phyloP scores from a whole-genome alignment of 2,888 invertebrate genomes.

The Drosophila mimica region DNA sequence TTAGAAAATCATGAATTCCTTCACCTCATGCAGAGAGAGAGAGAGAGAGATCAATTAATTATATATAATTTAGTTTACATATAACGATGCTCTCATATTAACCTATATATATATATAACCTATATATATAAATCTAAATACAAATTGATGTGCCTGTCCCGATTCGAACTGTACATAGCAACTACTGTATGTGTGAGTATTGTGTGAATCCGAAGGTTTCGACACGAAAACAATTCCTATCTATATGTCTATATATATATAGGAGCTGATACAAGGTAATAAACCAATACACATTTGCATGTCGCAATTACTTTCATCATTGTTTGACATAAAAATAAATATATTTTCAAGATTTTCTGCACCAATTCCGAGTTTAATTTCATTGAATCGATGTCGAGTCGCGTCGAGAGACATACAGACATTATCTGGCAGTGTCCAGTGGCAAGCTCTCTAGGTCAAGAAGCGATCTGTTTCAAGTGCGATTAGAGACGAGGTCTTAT shows the following conservation, averaged over 20 bases:
- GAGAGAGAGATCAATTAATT: background rate
- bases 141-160: constrained; percentile 1
- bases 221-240: constrained; percentile 53
- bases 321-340: constrained; percentile 21
- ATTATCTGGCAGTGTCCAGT: constrained; percentile 28
- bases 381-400: constrained; percentile 1
- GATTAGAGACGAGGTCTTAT: constrained; percentile 39
- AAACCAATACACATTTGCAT: constrained; percentile 30
- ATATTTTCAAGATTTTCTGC: constrained; percentile 64
- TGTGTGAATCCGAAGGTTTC: constrained; percentile 50
- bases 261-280: constrained; percentile 3
- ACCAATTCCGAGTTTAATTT: constrained; percentile 67
- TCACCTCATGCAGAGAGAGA: background rate
- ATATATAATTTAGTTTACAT: background rate
- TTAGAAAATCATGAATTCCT: background rate
- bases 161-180: constrained; percentile 52
- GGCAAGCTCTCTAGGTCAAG: constrained; percentile 76
- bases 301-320: constrained; percentile 74
- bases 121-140: background rate
- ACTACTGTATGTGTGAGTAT: constrained; percentile 30
- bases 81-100: background rate
- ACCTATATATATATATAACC: background rate
- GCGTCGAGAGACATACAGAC: background rate
- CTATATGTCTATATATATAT: constrained; percentile 28
- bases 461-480: constrained; percentile 70